phyloP scores from a whole-genome alignment of 2,797 vertebrate genomes.

The Gallinago nigripennis region DNA sequence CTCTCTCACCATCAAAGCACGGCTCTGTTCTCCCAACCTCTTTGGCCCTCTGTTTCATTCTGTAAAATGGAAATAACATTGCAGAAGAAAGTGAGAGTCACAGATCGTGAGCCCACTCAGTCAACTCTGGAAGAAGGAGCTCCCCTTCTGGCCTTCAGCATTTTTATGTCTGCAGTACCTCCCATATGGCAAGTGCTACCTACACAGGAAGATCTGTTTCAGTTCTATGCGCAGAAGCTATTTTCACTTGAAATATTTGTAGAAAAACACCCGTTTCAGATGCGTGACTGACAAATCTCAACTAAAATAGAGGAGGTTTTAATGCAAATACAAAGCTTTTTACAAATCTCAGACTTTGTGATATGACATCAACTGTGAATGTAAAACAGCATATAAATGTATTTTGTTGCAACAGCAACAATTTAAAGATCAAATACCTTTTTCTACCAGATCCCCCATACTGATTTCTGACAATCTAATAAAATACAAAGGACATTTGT shows the following conservation, averaged over 20 bases:
- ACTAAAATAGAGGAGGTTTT: neutral
- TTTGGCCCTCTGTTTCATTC: neutral
- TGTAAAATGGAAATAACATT: neutral
- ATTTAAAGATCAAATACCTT: constrained; percentile 13
- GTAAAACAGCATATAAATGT: neutral
- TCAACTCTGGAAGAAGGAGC: neutral
- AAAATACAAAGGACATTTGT: neutral
- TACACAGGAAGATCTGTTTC: neutral
- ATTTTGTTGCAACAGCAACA: neutral
- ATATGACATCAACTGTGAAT: neutral
- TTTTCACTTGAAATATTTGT: neutral
- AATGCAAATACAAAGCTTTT: neutral
- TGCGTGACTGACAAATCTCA: neutral
- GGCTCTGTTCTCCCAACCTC: neutral
- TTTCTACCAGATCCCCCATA: neutral
- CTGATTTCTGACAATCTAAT: constrained; percentile 13
- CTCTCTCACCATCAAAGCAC: neutral
- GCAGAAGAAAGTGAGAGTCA: neutral
- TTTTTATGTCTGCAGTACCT: neutral
- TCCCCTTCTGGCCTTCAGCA: neutral
- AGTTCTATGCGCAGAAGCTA: neutral
- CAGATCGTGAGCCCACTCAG: neutral
- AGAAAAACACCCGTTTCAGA: neutral
- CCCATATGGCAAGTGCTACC: neutral
- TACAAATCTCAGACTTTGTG: neutral